These are phyloP conservation scores for Cyanoderma ruficeps DNA, from an alignment of 2,113 vertebrate species.

Conservation along the genomic window DNA sequence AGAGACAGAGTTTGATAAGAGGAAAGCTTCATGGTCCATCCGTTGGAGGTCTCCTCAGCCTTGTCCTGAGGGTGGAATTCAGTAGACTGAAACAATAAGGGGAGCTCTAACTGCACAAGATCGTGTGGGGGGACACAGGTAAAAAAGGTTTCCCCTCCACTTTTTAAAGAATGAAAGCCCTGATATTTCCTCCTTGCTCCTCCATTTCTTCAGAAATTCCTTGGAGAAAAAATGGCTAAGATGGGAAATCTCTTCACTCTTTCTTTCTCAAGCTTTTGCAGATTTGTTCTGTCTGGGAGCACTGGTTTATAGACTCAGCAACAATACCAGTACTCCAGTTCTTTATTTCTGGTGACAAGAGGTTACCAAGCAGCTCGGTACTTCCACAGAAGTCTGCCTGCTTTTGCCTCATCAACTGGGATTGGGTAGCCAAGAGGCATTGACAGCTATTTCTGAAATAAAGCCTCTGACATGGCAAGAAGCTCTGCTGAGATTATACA, in stretches of 20 bases:
- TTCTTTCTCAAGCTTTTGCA: not conserved
- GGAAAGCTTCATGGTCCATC: not conserved
- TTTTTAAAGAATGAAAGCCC: not conserved
- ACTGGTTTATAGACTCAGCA: not conserved
- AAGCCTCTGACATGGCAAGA: not conserved
- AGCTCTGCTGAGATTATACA: conserved; percentile 5
- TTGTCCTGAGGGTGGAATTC: not conserved
- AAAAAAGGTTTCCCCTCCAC: not conserved
- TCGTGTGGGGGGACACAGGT: fast-evolving
- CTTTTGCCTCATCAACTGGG: not conserved
- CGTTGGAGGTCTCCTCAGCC: not conserved
- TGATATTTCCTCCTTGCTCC: not conserved
- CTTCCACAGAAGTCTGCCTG: not conserved
- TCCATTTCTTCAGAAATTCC: not conserved
- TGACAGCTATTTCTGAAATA: conserved; percentile 31
- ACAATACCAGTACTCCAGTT: not conserved
- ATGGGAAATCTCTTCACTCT: not conserved
- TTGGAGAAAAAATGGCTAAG: not conserved
- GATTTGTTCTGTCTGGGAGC: not conserved
- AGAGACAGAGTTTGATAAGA: not conserved
- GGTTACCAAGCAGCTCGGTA: not conserved
- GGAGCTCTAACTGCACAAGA: not conserved
- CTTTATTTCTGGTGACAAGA: not conserved
- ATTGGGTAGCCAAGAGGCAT: not conserved
- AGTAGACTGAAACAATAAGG: not conserved